phyloP scores from a whole-genome alignment of 2,888 invertebrate species.

The Drosophila mayaguana region DNA sequence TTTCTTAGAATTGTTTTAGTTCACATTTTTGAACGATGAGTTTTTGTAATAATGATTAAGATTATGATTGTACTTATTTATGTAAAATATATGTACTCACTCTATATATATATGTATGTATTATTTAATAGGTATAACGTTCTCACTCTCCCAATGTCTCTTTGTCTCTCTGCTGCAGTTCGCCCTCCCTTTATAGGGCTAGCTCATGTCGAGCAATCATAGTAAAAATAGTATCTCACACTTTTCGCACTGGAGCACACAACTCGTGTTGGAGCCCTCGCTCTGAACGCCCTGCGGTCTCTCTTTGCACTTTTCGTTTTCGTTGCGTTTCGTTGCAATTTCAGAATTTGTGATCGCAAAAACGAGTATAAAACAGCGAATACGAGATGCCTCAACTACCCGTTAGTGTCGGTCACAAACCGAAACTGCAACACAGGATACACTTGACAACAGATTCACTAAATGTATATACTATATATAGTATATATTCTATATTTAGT shows the following conservation, averaged over 20 bases:
- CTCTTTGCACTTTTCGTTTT: background rate
- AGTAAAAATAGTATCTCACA: conserved; percentile 34
- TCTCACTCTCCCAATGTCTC: background rate
- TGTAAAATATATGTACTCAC: background rate
- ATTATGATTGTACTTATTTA: conserved; percentile 1
- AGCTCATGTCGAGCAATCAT: conserved; percentile 21
- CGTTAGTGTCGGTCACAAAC: conserved; percentile 86
- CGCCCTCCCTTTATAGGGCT: background rate
- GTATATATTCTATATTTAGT: background rate
- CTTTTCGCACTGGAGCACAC: conserved; percentile 16
- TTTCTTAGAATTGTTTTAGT: background rate
- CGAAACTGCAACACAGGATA: conserved; percentile 83
- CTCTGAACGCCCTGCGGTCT: background rate
- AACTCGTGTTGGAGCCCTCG: conserved; percentile 27
- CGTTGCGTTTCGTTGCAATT: conserved; percentile 81
- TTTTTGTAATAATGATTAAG: background rate
- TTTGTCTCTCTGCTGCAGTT: background rate
- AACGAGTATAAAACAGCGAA: conserved; percentile 82
- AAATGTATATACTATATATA: background rate
- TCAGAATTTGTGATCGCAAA: conserved; percentile 86
- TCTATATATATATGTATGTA: background rate
- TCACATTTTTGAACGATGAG: too few species aligned
- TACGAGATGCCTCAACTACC: conserved; percentile 72
- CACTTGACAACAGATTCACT: conserved; percentile 7
- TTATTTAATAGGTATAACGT: background rate